Base-by-base conservation (phyloP, 2,113 vertebrate genomes). In the Ctenodactylus gundi region DNA sequence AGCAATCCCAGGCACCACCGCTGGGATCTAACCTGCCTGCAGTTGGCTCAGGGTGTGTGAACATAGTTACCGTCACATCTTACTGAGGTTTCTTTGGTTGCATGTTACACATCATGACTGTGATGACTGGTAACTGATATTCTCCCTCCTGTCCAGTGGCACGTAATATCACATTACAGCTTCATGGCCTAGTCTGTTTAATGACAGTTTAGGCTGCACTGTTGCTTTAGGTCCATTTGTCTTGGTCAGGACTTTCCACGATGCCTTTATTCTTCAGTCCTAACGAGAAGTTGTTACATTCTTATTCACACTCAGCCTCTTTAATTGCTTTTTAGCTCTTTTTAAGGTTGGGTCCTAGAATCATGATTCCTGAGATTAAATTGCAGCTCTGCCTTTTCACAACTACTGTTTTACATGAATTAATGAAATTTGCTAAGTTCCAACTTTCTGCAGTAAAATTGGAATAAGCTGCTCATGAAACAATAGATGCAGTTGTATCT, bases 391-490 rank as follows among this genome's bases (percentile, higher is more conserved):
- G 21, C 5, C n/a, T 60, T 83, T 85, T 73, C 70, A 67, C 23
- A 68, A 11, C 25, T 78, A 68, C 4, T 27, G 6, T n/a, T 17
- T 34, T 72, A 17, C 29, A 2, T 62, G 57, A 34, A 85, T 67
- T 55, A 81, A 96, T 91, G 82, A 60, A 85, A 78, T 21, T n/a
- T 72, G 3, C 51, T 78, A 83, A 73, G 25, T 6, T 11, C 94
- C 21, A 72, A 13, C 68, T 25, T 21, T 96, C 18, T 51, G 53
- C n/a, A 78, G 14, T 57, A 85, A 85, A 85, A 77, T 82, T 49
- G 34, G 44, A 83, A 55, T 20, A 90, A 55, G 39, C 4, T 62
- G 18, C 53, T 73, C 27, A 81, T 36, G 85, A 70, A 82, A 73
- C 58, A 46, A 29, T 46, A 31, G 64, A 64, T 17, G 3, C 17